Base-by-base conservation (phyloP, 1,140 invertebrate species). In the Rhyzopertha dominica region DNA sequence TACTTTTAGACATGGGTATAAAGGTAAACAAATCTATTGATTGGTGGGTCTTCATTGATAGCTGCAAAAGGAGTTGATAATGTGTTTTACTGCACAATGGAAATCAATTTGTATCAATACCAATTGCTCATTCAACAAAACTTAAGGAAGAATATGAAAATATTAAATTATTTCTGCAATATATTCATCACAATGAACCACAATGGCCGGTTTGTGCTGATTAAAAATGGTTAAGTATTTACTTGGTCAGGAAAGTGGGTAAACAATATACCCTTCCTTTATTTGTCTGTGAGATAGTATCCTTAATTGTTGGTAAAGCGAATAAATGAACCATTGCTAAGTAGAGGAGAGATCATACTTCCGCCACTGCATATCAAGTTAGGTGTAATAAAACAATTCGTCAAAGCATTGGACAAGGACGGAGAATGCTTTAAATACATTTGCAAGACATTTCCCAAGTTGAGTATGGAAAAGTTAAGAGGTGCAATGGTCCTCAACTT, bases 311-410 rank as follows among this genome's bases (percentile, higher is more conserved):
- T n/a, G n/a, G n/a, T n/a, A n/a, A n/a, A n/a, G n/a, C n/a, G n/a
- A 31, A 39, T 56, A 48, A 49, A 32, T 13, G 31, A 57, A 25
- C 49, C 55, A 14, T 44, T 61, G 17, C 47, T 58, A 10, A 47
- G 43, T n/a, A 42, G 42, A 39, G 47, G 48, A 4, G 51, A 51
- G 45, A 55, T 62, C 29, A 51, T 59, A 39, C 47, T 62, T 37
- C 53, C 60, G 43, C 54, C 57, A 46, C 35, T 59, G 16, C 56
- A 67, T 50, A 63, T 66, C n/a, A 66, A 61, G 25, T 38, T 60
- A 30, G 54, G 54, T 14, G 8, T 7, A 36, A 64, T 64, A 47
- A 69, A 70, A 55, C 58, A 66, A 12, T 66, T 65, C 50, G 57
- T 67, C 10, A 69, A 68, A 51, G 58, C 54, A 25, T 29, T 65